Evolutionary conservation across 2,113 vertebrate species (phyloP), one percentile per base, ranked within the genome.

Genomic region (Sphaerodactylus townsendi): DNA sequence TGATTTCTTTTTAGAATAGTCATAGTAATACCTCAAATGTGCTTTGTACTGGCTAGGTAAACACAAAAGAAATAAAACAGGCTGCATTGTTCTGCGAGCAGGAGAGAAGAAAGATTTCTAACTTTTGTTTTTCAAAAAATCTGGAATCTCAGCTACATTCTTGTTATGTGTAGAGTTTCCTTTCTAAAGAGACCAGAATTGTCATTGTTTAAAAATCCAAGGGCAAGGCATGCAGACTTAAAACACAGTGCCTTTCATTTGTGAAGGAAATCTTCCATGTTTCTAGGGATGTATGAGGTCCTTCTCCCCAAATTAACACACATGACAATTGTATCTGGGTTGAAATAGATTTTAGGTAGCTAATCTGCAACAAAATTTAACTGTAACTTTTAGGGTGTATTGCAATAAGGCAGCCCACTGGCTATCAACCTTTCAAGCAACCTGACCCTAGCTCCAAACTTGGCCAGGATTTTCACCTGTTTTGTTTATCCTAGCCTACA

Each of bases 41-140:
- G 7, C n/a, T 25, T 84, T 46, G 56, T 69, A 77, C 50, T 84
- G 75, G 44, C 37, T 79, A 64, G 2, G 0, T 48, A 87, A 23
- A 68, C 46, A 59, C 44, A 72, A 78, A 64, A 56, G 41, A 86
- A 68, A 35, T 79, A 88, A 86, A 35, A 69, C 19, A 87, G 77
- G 79, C 88, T 69, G 78, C 66, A 68, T 62, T 64, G 53, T 48
- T 37, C 37, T 85, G 23, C 9, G 19, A 71, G 25, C 48, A 23
- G 30, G 59, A 19, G n/a, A 68, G 62, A 73, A 76, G 28, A 21
- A 46, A 17, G 39, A 25, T 80, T 80, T 41, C 65, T 48, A 48
- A 44, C 9, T 15, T 71, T 81, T 81, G 50, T 44, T 82, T 82
- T 82, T 19, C 70, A 74, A 15, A 65, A 82, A 46, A n/a, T 44